Evolutionary conservation across 2,113 vertebrate species (phyloP).

Genomic region (Chionomys nivalis): DNA sequence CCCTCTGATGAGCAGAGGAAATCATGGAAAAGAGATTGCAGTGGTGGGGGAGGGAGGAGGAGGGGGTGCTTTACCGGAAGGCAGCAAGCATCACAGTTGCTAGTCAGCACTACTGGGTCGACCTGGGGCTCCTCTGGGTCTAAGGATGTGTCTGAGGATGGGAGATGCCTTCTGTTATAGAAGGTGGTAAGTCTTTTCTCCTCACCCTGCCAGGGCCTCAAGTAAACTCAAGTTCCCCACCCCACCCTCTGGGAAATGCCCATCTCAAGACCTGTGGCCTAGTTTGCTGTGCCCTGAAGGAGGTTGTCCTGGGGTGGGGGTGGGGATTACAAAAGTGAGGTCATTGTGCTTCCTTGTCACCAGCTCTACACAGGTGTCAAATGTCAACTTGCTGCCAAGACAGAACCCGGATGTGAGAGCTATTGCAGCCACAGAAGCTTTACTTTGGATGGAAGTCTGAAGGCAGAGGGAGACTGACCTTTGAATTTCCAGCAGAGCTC

Average conservation of each 20-base stretch:
- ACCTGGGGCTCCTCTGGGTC: neutral
- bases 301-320: neutral
- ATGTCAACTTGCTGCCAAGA: constrained; percentile 21
- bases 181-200: neutral
- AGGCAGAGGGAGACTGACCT: neutral
- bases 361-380: neutral
- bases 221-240: neutral
- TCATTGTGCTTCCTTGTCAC: constrained; percentile 5
- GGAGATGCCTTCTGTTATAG: neutral
- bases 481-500: neutral
- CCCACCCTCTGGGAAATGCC: neutral
- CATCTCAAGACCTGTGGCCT: neutral
- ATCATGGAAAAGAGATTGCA: neutral
- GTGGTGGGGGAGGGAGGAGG: rapidly evolving
- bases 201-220: neutral
- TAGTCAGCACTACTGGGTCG: neutral
- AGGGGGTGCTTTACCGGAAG: neutral
- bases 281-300: neutral
- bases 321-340: neutral
- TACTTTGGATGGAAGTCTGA: neutral
- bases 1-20: neutral
- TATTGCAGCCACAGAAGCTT: neutral
- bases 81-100: rapidly evolving
- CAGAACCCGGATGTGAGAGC: neutral
- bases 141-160: neutral